Evolutionary conservation across 2,888 invertebrate genomes (phyloP).

Genomic region (Polyommatus iphigenia): DNA sequence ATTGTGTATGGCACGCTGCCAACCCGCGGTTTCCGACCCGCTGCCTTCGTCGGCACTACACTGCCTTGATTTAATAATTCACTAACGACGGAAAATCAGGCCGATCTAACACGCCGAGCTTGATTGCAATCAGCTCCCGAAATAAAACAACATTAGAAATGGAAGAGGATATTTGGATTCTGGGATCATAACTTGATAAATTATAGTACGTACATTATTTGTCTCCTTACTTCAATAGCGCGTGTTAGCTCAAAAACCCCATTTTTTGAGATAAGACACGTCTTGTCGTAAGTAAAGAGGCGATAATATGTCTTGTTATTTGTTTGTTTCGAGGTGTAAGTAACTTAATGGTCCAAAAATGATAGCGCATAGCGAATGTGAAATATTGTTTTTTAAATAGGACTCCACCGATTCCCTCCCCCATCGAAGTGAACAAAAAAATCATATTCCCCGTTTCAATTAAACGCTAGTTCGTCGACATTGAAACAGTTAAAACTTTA

Average conservation of each 20-base stretch:
- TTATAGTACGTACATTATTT: too few relatives aligned
- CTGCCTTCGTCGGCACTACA: constrained; percentile 39
- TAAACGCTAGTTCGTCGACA: constrained; percentile 27
- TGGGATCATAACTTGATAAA: too few relatives aligned
- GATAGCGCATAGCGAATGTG: background rate
- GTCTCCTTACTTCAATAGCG: too few relatives aligned
- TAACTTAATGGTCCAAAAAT: background rate
- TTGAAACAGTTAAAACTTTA: constrained; percentile 38
- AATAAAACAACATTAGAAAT: background rate
- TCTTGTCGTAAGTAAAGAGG: too few relatives aligned
- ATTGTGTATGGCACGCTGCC: constrained; percentile 65
- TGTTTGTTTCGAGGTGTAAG: background rate
- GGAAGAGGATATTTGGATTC: too few relatives aligned
- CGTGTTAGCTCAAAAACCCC: too few relatives aligned
- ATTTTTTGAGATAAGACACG: too few relatives aligned
- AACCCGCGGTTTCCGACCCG: constrained; percentile 56
- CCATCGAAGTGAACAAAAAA: background rate
- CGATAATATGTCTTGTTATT: background rate
- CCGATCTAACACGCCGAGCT: background rate
- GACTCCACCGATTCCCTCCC: background rate
- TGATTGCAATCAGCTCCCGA: background rate
- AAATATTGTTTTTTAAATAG: background rate
- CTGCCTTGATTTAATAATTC: constrained; percentile 33
- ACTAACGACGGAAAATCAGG: constrained; percentile 28
- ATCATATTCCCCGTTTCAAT: constrained; percentile 26